Evolutionary conservation across 2,888 invertebrate genomes (phyloP), one percentile per base, ranked within the genome.

Genomic region (Folsomia manolachei): DNA sequence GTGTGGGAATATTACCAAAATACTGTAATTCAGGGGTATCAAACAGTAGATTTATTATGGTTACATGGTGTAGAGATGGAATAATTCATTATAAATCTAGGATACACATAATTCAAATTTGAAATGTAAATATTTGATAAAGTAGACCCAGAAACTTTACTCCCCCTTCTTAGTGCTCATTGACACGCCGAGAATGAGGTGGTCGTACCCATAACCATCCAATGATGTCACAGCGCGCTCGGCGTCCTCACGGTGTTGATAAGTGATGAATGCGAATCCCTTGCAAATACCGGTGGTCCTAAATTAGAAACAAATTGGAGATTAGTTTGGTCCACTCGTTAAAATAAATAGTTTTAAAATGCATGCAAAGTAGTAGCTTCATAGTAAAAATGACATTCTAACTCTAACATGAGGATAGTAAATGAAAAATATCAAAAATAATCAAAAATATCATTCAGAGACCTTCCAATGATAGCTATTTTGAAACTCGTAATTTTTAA

Each of bases 231-330:
- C 97, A 71, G 99, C 99, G 81, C 92, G 90, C 2, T 93, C 92
- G 61, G 97, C 97, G 85, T 96, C 95, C 81, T 91, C 90, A 81
- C 92, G 88, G 81, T 90, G 90, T 84, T 94, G 94, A 86, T 95
- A 99, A 83, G 97, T 98, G 74, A 99, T 95, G 84, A 98, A 99
- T 18, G 98, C 98, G 85, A 98, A 99, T 74, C 98, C 98, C 88
- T 96, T 93, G 85, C 93, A 94, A n/a, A 88, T 87, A 11, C 92
- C 92, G 78, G 92, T 92, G 1, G 87, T 87, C 85, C 93, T 93
- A 82, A 0, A 70, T n/a, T n/a, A n/a, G n/a, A 56, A 51, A 69
- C 25, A 21, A 19, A 69, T 64, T 27, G 24, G 70, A 60, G 25
- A 61, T 7, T 61, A 63, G 1, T n/a, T 21, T 7, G 7, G 19